Base-by-base conservation (phyloP, 23 tunicate genomes). In the Oikopleura dioica region DNA sequence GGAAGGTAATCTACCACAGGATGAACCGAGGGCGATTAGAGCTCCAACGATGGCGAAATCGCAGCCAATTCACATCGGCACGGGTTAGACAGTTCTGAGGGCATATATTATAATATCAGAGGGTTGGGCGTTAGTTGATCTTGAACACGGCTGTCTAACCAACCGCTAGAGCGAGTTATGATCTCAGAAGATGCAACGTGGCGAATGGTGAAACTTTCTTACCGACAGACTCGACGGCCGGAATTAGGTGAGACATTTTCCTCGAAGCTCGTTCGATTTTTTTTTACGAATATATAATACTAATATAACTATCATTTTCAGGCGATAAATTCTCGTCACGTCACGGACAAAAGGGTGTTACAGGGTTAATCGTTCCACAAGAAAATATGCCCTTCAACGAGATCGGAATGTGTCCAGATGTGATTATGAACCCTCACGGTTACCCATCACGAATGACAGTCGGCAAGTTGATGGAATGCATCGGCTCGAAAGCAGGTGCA, bases 391-490 rank as follows among this genome's bases (percentile, higher is more conserved):
- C 97, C 23, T 91, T 91, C 81, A 91, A 91, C 69, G 87, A 85
- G 30, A 77, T 78, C 50, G 97, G 97, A 1, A 91, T 91, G 36
- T 82, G 87, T 59, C 97, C 97, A 1, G 97, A 91, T 69, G 94
- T 91, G 23, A 82, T 91, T 69, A 91, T 91, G 97, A 91, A 91
- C 50, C 97, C 97, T 0, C 97, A 91, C 72, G 97, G 97, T 30
- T 91, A 85, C 38, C 97, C 97, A 16, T 91, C 97, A 16, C 85
- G 97, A n/a, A 91, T 91, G 97, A 91, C 97, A 0, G 97, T 91
- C 38, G 97, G 97, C 67, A 91, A 91, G 59, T 67, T 91, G 69
- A 38, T 91, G 38, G 97, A 91, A 68, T 78, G 85, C 36, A 78
- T 91, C n/a, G 97, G 97, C n/a, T 82, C 87, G 78, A 91, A 91